Conservation (phyloP, 2,888 invertebrate genomes). For the Scaptodrosophila latifasciaeformis region DNA sequence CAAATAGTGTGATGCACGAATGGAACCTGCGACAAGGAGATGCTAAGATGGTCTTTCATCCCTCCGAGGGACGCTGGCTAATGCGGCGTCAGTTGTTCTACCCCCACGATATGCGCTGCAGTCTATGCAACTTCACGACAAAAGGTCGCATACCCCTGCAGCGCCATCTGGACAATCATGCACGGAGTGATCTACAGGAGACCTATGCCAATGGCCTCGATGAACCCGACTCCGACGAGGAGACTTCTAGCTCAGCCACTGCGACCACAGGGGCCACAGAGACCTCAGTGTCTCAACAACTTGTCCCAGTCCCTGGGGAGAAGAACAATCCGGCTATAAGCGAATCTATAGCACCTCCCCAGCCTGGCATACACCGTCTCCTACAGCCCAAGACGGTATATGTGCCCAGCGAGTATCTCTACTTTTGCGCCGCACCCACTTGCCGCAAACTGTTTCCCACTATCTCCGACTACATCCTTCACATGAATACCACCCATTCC, state of each 20-base stretch:
- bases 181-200: constrained; percentile 33
- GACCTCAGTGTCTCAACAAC: not conserved
- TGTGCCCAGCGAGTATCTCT: constrained; percentile 78
- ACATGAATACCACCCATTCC: constrained; percentile 17
- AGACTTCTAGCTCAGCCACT: not conserved
- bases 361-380: constrained; percentile 10
- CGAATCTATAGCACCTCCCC: constrained; percentile 27
- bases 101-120: constrained; percentile 79
- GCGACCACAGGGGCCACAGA: not conserved
- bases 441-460: constrained; percentile 11
- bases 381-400: constrained; percentile 54
- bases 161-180: constrained; percentile 81
- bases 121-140: constrained; percentile 81
- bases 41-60: constrained; percentile 75
- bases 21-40: constrained; percentile 53
- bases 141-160: constrained; percentile 84
- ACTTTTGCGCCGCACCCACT: constrained; percentile 80
- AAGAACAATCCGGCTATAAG: no score
- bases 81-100: constrained; percentile 81
- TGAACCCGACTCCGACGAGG: constrained; percentile 32
- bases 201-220: constrained; percentile 82
- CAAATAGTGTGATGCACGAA: constrained; percentile 43
- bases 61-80: constrained; percentile 80
- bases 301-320: no score
- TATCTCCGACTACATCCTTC: constrained; percentile 29